These are phyloP conservation scores for Pseudachorutes palmiensis DNA, from an alignment of 1,140 invertebrate species.

Conservation along the genomic window DNA sequence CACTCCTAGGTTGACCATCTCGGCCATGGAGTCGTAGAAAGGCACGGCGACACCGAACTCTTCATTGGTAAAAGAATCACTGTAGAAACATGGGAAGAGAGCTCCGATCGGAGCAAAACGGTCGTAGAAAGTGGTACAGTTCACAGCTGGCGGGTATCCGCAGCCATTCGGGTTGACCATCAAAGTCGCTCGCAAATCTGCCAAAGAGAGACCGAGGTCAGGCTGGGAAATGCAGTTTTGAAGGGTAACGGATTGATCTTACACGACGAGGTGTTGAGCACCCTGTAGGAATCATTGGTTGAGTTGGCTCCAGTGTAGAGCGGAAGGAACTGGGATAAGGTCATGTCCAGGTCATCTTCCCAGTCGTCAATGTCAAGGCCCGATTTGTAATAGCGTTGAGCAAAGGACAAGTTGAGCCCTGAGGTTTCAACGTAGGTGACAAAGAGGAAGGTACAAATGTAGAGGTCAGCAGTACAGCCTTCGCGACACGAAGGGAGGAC, in stretches of 20 bases:
- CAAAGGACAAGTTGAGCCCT: neutral
- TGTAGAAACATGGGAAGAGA: conserved; percentile 76
- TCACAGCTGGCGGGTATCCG: conserved; percentile 73
- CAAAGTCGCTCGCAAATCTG: conserved; percentile 48
- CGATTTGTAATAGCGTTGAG: neutral
- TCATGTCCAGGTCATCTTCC: neutral
- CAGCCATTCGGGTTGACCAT: conserved; percentile 75
- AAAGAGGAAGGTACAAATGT: conserved; percentile 75
- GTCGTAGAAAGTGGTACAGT: conserved; percentile 70
- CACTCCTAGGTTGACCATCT: conserved; percentile 18
- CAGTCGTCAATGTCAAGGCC: neutral
- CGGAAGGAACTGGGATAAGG: neutral
- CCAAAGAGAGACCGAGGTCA: conserved; percentile 41
- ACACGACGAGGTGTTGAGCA: too few species aligned
- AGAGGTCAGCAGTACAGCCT: conserved; percentile 78
- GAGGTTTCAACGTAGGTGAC: conserved; percentile 56
- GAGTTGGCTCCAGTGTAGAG: neutral
- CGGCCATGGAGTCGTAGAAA: conserved; percentile 57
- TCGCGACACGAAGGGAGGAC: conserved; percentile 79
- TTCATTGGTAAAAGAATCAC: conserved; percentile 54
- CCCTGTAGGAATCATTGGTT: neutral
- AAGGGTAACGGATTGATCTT: neutral
- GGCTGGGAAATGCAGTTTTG: neutral
- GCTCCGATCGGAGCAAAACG: conserved; percentile 65
- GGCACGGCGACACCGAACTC: conserved; percentile 63